These are phyloP conservation scores for Trachops cirrhosus DNA, from an alignment of 2,797 vertebrate species.

Conservation along the genomic window DNA sequence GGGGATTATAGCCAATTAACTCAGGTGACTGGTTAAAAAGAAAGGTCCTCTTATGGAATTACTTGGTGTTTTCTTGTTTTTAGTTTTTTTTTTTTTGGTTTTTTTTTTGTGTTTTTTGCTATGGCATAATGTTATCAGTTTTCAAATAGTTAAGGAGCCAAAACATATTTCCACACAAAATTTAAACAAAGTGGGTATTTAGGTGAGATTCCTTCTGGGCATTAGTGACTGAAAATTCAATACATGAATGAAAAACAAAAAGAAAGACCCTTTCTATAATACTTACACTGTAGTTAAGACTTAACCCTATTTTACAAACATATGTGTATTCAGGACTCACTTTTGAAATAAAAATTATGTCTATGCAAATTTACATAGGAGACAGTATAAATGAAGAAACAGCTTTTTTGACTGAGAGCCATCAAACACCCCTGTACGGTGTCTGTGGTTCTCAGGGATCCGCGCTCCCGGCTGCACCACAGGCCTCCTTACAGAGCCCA, in stretches of 20 bases:
- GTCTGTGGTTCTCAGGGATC: not conserved
- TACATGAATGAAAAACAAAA: conserved; percentile 6
- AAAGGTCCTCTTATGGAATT: not conserved
- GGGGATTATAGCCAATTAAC: not conserved
- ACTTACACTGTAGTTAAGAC: not conserved
- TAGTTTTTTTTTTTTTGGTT: not conserved
- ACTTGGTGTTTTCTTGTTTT: not conserved
- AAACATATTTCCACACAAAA: conserved; percentile 29
- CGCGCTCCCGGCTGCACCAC: no score
- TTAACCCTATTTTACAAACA: not conserved
- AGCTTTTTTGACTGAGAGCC: not conserved
- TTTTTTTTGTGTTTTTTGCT: not conserved
- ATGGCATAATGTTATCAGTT: not conserved
- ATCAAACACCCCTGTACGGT: not conserved
- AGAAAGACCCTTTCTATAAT: not conserved
- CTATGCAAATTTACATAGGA: not conserved
- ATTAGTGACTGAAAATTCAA: not conserved
- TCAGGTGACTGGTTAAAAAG: conserved; percentile 24
- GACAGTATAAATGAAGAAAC: not conserved
- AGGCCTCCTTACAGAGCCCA: not conserved
- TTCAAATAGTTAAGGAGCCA: not conserved
- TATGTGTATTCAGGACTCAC: not conserved
- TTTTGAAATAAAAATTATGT: not conserved
- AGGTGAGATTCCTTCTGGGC: not conserved
- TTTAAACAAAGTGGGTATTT: conserved; percentile 12